These are phyloP conservation scores for Jaculus jaculus DNA, from an alignment of 2,113 vertebrate species.

Conservation along the genomic window DNA sequence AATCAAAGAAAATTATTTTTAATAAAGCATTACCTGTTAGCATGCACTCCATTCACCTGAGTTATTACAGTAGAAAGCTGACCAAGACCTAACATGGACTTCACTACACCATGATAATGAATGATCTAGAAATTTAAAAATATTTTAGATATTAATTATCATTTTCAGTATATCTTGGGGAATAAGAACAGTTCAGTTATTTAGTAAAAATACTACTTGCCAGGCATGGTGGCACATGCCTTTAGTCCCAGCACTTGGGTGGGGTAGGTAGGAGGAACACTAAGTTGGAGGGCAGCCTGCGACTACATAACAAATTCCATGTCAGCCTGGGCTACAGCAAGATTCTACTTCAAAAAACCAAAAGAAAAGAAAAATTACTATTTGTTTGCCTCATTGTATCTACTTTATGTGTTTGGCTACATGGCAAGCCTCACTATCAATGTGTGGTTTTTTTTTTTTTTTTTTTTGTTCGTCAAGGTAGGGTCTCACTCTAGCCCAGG, in stretches of 20 bases:
- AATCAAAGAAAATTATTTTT: conserved; percentile 52
- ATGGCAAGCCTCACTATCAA: background rate
- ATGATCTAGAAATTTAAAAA: conserved; percentile 87
- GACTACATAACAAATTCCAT: no score
- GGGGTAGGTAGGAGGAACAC: no score
- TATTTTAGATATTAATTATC: conserved; percentile 51
- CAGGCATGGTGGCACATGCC: no score
- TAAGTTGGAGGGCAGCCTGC: no score
- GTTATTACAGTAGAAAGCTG: conserved; percentile 98
- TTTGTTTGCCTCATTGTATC: background rate
- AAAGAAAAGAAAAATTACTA: no score
- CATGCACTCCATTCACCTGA: conserved; percentile 96
- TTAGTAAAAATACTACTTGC: conserved; percentile 4
- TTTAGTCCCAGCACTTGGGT: no score
- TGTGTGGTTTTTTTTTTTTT: no score
- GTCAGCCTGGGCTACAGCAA: no score
- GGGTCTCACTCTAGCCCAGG: no score
- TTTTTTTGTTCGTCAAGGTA: no score
- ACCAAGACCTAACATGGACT: conserved; percentile 97
- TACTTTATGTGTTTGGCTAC: background rate
- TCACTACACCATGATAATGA: conserved; percentile 98
- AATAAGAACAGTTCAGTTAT: conserved; percentile 9
- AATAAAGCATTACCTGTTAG: conserved; percentile 89
- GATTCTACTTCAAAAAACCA: no score
- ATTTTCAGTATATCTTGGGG: conserved; percentile 38